Conservation (phyloP, 37 sponge, comb jelly and placozoan species). For the Cladorhizidae sp. region DNA sequence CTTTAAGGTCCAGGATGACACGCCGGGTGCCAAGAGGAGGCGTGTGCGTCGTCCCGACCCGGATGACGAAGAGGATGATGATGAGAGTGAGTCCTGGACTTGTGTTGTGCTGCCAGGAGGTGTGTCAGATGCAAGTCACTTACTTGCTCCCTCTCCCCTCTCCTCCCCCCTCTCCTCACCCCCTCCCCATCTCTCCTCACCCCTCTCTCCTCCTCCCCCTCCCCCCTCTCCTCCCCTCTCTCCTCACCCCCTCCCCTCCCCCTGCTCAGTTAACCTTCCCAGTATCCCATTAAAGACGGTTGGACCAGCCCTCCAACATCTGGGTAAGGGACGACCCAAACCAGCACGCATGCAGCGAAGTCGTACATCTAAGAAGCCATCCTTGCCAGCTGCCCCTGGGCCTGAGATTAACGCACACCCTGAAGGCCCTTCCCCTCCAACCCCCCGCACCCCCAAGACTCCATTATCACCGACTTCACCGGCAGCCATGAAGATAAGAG, state of each 20-base stretch:
- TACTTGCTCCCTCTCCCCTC: neutral
- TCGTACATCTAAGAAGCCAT: slow-evolving; percentile 3
- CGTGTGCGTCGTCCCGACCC: slow-evolving; percentile 12
- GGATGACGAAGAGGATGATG: slow-evolving; percentile 27
- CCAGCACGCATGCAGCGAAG: slow-evolving; percentile 50
- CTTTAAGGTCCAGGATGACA: slow-evolving; percentile 45
- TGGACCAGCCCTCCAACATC: slow-evolving; percentile 62
- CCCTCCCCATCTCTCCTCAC: neutral
- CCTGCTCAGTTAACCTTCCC: slow-evolving; percentile 43
- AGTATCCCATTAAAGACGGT: slow-evolving; percentile 37
- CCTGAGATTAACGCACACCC: too few species aligned
- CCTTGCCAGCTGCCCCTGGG: neutral
- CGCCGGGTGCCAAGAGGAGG: neutral
- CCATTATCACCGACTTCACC: neutral
- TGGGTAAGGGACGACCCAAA: slow-evolving; percentile 65
- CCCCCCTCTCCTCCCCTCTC: neutral
- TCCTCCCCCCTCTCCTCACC: neutral
- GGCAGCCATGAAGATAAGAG: neutral
- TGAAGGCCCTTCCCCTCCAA: too few species aligned
- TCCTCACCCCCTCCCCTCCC: neutral
- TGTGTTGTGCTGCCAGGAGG: too few species aligned
- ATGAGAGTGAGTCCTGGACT: too few species aligned
- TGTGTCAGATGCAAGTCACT: neutral
- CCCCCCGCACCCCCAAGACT: too few species aligned
- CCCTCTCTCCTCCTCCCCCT: neutral